A percentile compares a stretch with the other conserved stretches of the same genome.
Conservation (phyloP, 2,797 vertebrate genomes). For the Sylvilagus floridanus region DNA sequence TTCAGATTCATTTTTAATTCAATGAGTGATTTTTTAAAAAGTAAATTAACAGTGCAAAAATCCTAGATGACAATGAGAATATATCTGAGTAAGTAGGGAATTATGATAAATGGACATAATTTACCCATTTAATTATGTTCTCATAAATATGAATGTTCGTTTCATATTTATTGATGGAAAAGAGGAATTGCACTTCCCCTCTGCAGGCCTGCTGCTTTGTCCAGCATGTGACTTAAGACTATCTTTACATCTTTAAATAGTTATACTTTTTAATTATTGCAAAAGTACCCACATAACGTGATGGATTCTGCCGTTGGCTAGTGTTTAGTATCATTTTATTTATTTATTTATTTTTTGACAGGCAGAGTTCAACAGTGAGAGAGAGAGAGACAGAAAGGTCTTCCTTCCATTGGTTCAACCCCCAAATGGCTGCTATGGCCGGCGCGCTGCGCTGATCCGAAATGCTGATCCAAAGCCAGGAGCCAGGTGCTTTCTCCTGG, state of each 20-base stretch:
- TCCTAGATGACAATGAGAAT: not conserved
- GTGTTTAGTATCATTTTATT: not conserved
- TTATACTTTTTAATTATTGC: not conserved
- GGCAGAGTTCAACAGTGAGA: no score
- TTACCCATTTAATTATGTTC: not conserved
- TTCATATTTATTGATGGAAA: not conserved
- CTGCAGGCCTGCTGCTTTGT: not conserved
- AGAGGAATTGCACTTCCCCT: not conserved
- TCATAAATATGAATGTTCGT: not conserved
- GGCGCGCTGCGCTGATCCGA: no score
- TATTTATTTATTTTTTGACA: no score
- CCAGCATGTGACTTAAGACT: not conserved
- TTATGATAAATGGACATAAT: not conserved
- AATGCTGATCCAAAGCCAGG: no score
- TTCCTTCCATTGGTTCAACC: no score
- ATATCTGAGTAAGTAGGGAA: not conserved
- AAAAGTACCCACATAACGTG: not conserved
- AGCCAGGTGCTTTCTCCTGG: no score
- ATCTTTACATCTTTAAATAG: not conserved
- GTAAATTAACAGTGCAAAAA: not conserved
- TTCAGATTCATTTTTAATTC: no score
- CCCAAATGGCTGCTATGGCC: no score
- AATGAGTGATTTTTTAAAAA: no score
- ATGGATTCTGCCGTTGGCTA: not conserved
- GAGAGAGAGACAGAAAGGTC: no score